Percentiles rank a stretch among this genome's conserved stretches.
Conservation (phyloP, 1,140 invertebrate genomes). For the Globodera rostochiensis region DNA sequence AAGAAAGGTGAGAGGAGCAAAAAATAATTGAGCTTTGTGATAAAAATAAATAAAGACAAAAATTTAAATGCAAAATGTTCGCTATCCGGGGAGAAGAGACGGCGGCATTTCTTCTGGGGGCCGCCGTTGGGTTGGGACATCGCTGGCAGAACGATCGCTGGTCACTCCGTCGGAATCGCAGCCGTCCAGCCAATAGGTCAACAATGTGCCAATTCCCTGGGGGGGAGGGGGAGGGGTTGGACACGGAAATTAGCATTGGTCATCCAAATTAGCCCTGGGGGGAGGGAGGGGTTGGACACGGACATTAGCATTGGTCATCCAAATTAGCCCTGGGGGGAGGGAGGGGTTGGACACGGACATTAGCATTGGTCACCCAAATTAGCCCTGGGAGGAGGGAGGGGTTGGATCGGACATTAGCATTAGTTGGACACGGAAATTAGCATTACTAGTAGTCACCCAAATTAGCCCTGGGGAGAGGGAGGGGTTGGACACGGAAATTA, state of each 20-base stretch:
- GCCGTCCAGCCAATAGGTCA: constrained; percentile 54
- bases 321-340: too few species aligned
- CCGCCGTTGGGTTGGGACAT: not conserved
- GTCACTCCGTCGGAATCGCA: constrained; percentile 24
- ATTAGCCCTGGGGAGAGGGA: constrained; percentile 33
- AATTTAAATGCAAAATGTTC: not conserved
- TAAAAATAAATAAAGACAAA: not conserved
- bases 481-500: too few species aligned
- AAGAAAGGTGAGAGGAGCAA: not conserved
- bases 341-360: too few species aligned
- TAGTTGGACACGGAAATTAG: too few species aligned
- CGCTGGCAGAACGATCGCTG: constrained; percentile 21
- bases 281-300: too few species aligned
- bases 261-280: not conserved
- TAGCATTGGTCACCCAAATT: too few species aligned
- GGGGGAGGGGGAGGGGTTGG: not conserved
- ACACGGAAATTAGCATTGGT: too few species aligned
- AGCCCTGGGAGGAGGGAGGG: too few species aligned
- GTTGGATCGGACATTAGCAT: too few species aligned
- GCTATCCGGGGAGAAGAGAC: too few species aligned
- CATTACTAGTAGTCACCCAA: too few species aligned
- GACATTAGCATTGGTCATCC: too few species aligned
- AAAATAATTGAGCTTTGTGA: not conserved
- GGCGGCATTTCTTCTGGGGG: not conserved
- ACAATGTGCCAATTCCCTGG: constrained; percentile 49